phyloP scores from a whole-genome alignment of 1,140 invertebrate genomes.

The Leptestheria dahalacensis region DNA sequence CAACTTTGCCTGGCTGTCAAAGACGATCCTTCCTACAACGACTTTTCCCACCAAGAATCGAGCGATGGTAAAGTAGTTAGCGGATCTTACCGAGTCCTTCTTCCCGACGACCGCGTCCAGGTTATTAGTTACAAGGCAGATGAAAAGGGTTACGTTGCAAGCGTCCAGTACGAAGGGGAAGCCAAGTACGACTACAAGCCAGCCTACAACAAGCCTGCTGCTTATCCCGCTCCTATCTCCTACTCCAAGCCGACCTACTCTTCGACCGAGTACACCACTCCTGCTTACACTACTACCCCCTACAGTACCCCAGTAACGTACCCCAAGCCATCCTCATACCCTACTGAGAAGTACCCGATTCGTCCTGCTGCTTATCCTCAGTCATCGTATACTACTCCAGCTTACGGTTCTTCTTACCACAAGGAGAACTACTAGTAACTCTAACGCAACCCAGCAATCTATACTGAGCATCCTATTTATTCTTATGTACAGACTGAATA shows the following conservation, averaged over 20 bases:
- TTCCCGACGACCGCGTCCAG: constrained; percentile 17
- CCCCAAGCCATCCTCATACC: no score
- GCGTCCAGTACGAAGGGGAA: constrained; percentile 12
- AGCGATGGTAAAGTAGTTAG: constrained; percentile 19
- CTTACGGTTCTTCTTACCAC: neutral
- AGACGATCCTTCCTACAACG: constrained; percentile 22
- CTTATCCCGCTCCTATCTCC: neutral
- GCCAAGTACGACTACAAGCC: neutral
- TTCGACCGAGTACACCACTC: neutral
- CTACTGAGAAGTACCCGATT: no score
- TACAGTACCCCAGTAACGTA: neutral
- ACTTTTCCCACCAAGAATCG: constrained; percentile 21
- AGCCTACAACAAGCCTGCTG: neutral
- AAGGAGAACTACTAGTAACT: no score
- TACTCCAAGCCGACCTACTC: neutral
- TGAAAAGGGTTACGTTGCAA: constrained; percentile 5
- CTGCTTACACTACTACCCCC: neutral
- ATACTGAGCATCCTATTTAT: neutral
- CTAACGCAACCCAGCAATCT: neutral
- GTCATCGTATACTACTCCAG: neutral
- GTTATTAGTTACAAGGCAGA: constrained; percentile 17
- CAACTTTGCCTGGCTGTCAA: constrained; percentile 22
- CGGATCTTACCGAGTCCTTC: constrained; percentile 15
- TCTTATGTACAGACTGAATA: neutral
- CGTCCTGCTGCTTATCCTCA: neutral